phyloP scores from a whole-genome alignment of 2,888 invertebrate genomes.

The Synanthedon vespiformis region DNA sequence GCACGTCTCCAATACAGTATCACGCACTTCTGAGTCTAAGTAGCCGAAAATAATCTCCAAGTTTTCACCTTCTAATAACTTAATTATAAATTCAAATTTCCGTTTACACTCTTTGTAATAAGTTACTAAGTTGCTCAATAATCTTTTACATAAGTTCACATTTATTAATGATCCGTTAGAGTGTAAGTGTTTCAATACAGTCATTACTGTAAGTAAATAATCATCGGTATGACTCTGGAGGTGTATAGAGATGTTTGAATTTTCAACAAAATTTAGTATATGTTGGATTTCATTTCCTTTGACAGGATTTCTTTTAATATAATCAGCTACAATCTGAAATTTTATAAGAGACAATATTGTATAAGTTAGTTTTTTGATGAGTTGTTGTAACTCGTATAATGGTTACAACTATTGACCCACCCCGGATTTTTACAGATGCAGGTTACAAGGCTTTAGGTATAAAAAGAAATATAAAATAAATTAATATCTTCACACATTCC shows the following conservation, averaged over 20 bases:
- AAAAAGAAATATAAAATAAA: too few species aligned
- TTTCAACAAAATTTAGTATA: constrained; percentile 42
- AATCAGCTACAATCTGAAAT: constrained; percentile 49
- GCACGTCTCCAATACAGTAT: constrained; percentile 33
- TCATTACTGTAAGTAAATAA: constrained; percentile 33
- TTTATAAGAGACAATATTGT: constrained; percentile 3
- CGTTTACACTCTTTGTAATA: constrained; percentile 51
- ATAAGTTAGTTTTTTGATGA: too few species aligned
- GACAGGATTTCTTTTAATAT: constrained; percentile 33
- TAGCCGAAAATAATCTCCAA: constrained; percentile 47
- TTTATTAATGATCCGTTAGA: constrained; percentile 13
- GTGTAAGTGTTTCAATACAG: constrained; percentile 34
- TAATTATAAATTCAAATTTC: constrained; percentile 48
- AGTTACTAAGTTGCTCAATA: constrained; percentile 34
- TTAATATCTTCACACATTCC: too few species aligned
- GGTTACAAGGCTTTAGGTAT: too few species aligned
- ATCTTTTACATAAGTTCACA: constrained; percentile 17
- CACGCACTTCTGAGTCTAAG: constrained; percentile 30
- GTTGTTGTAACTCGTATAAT: too few species aligned
- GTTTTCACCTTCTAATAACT: constrained; percentile 40
- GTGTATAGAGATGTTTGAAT: constrained; percentile 36
- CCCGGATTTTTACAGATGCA: too few species aligned
- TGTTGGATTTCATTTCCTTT: constrained; percentile 27
- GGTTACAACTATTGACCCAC: too few species aligned
- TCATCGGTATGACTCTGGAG: constrained; percentile 35